Evolutionary conservation across 2,113 vertebrate species (phyloP).

Genomic region (Leptobrachium leishanense): DNA sequence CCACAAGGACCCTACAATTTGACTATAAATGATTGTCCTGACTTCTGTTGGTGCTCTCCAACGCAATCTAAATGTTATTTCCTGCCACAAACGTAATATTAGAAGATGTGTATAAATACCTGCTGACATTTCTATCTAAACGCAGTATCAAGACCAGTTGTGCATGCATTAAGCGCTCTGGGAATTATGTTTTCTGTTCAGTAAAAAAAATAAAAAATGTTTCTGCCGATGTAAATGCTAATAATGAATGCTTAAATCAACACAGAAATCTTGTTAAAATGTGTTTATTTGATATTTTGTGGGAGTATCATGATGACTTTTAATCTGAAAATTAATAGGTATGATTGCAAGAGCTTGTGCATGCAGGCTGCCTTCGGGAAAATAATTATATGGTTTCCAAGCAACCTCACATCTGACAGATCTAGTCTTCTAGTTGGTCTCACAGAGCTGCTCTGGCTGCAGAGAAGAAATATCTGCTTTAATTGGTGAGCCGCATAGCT

Average conservation of each 20-base stretch:
- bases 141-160: not conserved
- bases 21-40: too few relatives aligned
- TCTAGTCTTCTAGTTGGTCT: constrained; percentile 2
- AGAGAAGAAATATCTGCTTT: constrained; percentile 30
- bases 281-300: constrained; percentile 19
- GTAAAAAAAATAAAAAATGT: not conserved
- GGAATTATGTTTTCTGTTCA: not conserved
- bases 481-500: not conserved
- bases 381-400: constrained; percentile 43
- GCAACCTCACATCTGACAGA: constrained; percentile 33
- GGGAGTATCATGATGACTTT: constrained; percentile 33
- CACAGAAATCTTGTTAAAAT: constrained; percentile 2
- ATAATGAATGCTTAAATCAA: not conserved
- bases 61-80: not conserved
- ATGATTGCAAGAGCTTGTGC: constrained; percentile 2
- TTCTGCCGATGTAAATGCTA: not conserved
- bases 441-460: constrained; percentile 2
- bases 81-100: not conserved
- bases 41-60: too few relatives aligned
- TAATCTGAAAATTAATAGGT: constrained; percentile 42
- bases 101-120: not conserved
- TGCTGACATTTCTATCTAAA: not conserved
- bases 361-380: constrained; percentile 28
- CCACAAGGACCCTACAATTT: too few relatives aligned
- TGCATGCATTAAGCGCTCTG: not conserved